phyloP scores from a whole-genome alignment of 2,888 invertebrate species.

The Diaperis boleti region DNA sequence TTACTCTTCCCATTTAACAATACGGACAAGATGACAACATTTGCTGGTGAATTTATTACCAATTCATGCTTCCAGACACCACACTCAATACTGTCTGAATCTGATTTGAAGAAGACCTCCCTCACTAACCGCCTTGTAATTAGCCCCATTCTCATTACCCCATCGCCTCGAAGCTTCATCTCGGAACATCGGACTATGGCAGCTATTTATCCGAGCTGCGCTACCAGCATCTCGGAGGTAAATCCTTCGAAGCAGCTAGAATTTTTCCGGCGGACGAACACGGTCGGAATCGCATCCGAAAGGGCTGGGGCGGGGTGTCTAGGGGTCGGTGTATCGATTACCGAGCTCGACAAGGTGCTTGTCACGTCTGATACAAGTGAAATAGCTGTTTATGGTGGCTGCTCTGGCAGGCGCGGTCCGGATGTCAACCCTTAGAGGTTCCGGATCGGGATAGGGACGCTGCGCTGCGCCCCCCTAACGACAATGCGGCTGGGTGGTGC shows the following conservation, averaged over 20 bases:
- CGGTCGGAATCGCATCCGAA: slow-evolving; percentile 55
- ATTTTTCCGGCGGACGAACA: slow-evolving; percentile 60
- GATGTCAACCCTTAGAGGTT: slow-evolving; percentile 48
- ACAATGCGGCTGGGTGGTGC: slow-evolving; percentile 22
- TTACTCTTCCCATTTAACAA: no score
- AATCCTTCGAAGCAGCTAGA: slow-evolving; percentile 56
- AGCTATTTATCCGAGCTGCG: slow-evolving; percentile 43
- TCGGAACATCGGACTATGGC: no score
- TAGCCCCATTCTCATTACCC: no score
- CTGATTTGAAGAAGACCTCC: no score
- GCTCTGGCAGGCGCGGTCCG: slow-evolving; percentile 54
- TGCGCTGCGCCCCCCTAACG: slow-evolving; percentile 27
- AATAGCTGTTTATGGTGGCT: slow-evolving; percentile 65
- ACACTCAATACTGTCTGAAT: no score
- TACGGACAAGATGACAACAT: no score
- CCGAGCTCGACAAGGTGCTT: slow-evolving; percentile 65
- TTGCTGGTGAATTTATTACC: no score
- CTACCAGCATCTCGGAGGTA: slow-evolving; percentile 38
- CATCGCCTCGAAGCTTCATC: no score
- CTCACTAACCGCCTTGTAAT: no score
- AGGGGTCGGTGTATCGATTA: slow-evolving; percentile 63
- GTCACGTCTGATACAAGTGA: slow-evolving; percentile 66
- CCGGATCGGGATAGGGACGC: slow-evolving; percentile 37
- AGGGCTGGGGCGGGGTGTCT: slow-evolving; percentile 49
- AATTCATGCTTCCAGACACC: no score